Evolutionary conservation across 1,140 invertebrate species (phyloP).

Genomic region (Calosoma granatense): DNA sequence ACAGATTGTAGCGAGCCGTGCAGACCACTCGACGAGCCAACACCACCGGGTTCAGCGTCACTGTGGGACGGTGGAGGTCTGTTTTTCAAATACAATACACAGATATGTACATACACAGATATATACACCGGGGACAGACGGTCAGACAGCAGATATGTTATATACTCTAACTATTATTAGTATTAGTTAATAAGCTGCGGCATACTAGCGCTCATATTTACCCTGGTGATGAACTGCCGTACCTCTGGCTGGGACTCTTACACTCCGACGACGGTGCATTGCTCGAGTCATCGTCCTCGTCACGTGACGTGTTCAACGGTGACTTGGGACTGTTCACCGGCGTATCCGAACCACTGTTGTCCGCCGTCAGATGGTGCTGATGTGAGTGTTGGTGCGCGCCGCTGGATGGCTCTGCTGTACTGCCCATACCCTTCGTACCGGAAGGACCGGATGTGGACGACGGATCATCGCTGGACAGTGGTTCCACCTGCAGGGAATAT

Average conservation of each 20-base stretch:
- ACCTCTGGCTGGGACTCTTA: slow-evolving; percentile 56
- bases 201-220: too few relatives aligned
- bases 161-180: not conserved
- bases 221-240: slow-evolving; percentile 17
- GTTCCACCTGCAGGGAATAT: too few relatives aligned
- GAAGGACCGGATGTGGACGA: too few relatives aligned
- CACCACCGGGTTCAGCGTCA: not conserved
- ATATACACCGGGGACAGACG: too few relatives aligned
- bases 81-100: too few relatives aligned
- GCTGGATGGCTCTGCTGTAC: too few relatives aligned
- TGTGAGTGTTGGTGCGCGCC: too few relatives aligned
- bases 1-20: slow-evolving; percentile 11
- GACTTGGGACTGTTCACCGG: slow-evolving; percentile 36
- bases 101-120: too few relatives aligned
- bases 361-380: slow-evolving; percentile 9
- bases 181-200: not conserved
- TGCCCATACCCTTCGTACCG: too few relatives aligned
- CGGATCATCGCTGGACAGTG: too few relatives aligned
- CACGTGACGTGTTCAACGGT: slow-evolving; percentile 40
- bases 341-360: slow-evolving; percentile 31
- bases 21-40: not conserved
- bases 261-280: slow-evolving; percentile 51
- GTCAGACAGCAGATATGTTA: not conserved
- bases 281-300: slow-evolving; percentile 51
- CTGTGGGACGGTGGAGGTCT: not conserved